Conservation (phyloP, 2,888 invertebrate genomes). For the Hetaerina titia region DNA sequence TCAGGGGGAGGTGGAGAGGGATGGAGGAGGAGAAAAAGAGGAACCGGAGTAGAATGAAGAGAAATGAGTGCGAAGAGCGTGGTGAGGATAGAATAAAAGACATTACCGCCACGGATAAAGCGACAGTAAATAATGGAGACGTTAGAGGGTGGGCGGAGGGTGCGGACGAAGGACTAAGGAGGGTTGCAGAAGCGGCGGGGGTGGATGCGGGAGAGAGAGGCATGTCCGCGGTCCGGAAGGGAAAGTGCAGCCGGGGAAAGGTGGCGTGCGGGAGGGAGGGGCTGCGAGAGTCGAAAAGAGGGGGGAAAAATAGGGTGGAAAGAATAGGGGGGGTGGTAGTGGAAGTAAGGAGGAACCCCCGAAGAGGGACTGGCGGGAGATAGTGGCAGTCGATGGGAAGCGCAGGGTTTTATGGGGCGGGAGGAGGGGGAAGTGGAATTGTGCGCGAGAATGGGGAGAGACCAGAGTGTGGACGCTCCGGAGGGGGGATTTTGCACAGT, state of each 20-base stretch:
- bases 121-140: slow-evolving; percentile 35
- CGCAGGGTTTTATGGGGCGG: neutral
- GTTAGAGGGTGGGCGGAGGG: neutral
- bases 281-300: too few species aligned
- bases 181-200: neutral
- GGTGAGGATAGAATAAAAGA: slow-evolving; percentile 23
- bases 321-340: neutral
- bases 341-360: neutral
- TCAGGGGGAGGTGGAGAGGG: neutral
- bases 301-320: neutral
- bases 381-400: neutral
- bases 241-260: neutral
- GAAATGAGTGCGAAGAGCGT: neutral
- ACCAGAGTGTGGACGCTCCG: slow-evolving; percentile 10
- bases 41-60: neutral
- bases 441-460: slow-evolving; percentile 7
- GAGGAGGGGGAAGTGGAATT: neutral
- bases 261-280: neutral
- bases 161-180: neutral
- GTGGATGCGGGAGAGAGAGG: neutral
- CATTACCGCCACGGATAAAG: neutral
- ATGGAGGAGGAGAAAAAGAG: neutral
- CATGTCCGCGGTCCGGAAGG: neutral
- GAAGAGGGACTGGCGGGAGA: neutral
- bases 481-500: slow-evolving; percentile 22